Percentiles rank a stretch among this genome's conserved stretches.
phyloP scores from a whole-genome alignment of 2,888 invertebrate species.

The Noctua janthina region DNA sequence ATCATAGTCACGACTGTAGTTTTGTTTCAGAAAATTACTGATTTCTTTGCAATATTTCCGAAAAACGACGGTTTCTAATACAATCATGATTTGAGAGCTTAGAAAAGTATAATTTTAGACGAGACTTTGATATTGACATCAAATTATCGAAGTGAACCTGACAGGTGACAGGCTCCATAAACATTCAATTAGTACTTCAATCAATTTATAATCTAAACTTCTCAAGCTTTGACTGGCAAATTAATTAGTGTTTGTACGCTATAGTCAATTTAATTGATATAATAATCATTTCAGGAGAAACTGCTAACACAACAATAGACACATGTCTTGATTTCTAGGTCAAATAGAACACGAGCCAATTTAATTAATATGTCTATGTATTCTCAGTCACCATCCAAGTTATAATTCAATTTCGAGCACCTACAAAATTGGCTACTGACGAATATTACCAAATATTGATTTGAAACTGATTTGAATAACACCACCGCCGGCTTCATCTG shows the following conservation, averaged over 20 bases:
- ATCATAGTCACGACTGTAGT: constrained; percentile 34
- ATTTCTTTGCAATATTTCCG: neutral
- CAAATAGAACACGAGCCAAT: constrained; percentile 50
- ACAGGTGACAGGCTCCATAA: neutral
- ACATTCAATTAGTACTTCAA: constrained; percentile 36
- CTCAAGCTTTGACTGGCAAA: constrained; percentile 25
- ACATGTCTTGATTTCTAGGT: constrained; percentile 14
- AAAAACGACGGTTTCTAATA: neutral
- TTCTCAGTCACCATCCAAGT: constrained; percentile 13
- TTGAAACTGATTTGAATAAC: constrained; percentile 55
- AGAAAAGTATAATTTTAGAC: neutral
- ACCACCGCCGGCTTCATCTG: constrained; percentile 1
- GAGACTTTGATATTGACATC: neutral
- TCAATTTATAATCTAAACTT: constrained; percentile 5
- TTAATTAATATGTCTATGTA: constrained; percentile 43
- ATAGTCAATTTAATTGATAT: constrained; percentile 20
- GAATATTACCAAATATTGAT: constrained; percentile 53
- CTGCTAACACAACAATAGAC: constrained; percentile 1
- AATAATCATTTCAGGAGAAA: constrained; percentile 8
- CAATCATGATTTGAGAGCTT: neutral
- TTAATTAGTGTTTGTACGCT: constrained; percentile 33
- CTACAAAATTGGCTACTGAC: constrained; percentile 40
- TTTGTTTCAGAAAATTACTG: constrained; percentile 18
- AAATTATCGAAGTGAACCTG: neutral
- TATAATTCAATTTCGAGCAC: constrained; percentile 47